Conservation (phyloP, 2,888 invertebrate genomes). For the Meteorus cinctellus region DNA sequence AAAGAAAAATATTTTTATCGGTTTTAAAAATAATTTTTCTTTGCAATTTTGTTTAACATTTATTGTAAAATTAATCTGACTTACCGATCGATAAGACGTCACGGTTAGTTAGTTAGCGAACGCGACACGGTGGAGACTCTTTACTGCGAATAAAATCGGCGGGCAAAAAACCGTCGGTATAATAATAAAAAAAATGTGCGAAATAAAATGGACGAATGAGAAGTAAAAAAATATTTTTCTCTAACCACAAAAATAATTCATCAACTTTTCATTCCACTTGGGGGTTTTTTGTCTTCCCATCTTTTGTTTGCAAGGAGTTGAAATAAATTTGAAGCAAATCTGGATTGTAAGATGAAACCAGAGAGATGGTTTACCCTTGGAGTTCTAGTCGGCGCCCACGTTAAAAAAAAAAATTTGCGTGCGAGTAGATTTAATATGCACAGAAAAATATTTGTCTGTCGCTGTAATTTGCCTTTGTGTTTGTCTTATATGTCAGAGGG, state of each 20-base stretch:
- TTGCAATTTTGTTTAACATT: not conserved
- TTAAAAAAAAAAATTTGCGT: slow-evolving; percentile 37
- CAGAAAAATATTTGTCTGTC: not conserved
- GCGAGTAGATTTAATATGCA: not conserved
- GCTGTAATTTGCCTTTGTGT: slow-evolving; percentile 40
- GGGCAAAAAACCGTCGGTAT: slow-evolving; percentile 25
- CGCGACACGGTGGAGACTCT: slow-evolving; percentile 65
- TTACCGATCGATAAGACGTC: slow-evolving; percentile 54
- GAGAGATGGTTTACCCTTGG: slow-evolving; percentile 46
- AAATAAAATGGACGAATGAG: not conserved
- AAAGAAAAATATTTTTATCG: no score
- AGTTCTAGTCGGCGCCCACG: slow-evolving; percentile 48
- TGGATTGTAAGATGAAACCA: slow-evolving; percentile 24
- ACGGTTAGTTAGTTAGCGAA: slow-evolving; percentile 57
- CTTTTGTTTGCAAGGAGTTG: not conserved
- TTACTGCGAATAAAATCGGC: slow-evolving; percentile 38
- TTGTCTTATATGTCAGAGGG: slow-evolving; percentile 39
- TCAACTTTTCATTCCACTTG: not conserved
- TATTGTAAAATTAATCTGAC: slow-evolving; percentile 39
- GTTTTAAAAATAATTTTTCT: not conserved
- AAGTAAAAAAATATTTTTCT: not conserved
- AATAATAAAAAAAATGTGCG: not conserved
- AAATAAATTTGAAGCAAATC: slow-evolving; percentile 5
- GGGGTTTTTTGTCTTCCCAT: not conserved
- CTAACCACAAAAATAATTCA: not conserved